Percentiles rank a stretch among this genome's conserved stretches.
Conservation (phyloP, 2,113 vertebrate genomes). For the Entomyzon cyanotis region DNA sequence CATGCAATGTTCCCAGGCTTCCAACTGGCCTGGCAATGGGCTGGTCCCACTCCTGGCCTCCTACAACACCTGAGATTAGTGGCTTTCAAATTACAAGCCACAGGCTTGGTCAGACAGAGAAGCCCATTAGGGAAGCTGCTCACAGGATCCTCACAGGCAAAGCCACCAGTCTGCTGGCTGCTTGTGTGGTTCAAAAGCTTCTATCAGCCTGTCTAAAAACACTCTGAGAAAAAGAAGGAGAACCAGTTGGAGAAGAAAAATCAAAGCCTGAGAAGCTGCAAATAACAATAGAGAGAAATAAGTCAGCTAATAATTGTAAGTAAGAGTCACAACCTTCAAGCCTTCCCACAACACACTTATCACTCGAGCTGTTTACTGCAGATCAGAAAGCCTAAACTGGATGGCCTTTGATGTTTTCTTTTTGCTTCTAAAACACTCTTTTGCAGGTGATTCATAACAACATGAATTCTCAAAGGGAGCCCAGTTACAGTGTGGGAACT, state of each 20-base stretch:
- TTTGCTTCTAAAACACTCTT: conserved; percentile 50
- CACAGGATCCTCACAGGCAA: neutral
- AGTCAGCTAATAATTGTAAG: conserved; percentile 57
- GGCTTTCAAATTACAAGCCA: conserved; percentile 44
- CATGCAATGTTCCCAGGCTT: conserved; percentile 11
- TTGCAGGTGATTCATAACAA: conserved; percentile 52
- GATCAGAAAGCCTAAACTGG: conserved; percentile 17
- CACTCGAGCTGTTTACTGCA: conserved; percentile 39
- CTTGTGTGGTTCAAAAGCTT: conserved; percentile 36
- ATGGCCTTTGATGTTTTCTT: conserved; percentile 39
- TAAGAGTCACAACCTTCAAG: conserved; percentile 52
- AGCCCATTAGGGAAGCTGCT: conserved; percentile 14
- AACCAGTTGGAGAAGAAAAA: conserved; percentile 62
- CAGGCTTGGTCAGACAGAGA: conserved; percentile 19
- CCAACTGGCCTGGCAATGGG: neutral
- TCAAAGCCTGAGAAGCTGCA: conserved; percentile 61
- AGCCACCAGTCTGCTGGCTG: neutral
- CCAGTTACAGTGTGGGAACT: conserved; percentile 46
- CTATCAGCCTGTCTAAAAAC: conserved; percentile 40
- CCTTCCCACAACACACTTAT: conserved; percentile 62
- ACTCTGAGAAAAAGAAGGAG: conserved; percentile 15
- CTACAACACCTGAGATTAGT: neutral
- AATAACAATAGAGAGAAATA: conserved; percentile 52
- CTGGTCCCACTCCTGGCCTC: neutral
- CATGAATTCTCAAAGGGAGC: conserved; percentile 33